Evolutionary conservation across 2,888 invertebrate genomes (phyloP).

Genomic region (Myathropa florea): DNA sequence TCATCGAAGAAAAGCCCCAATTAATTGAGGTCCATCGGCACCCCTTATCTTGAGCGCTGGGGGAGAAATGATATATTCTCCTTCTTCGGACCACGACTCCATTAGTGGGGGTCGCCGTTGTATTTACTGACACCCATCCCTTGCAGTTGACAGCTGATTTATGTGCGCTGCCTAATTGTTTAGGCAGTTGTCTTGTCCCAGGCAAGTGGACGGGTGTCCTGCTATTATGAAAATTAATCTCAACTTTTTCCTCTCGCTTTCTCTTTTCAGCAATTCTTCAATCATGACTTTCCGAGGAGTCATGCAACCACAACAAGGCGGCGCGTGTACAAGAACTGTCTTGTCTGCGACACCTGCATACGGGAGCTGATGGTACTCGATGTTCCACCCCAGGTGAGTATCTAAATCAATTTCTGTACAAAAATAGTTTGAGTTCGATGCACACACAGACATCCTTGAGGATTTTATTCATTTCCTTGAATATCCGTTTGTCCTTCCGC

Average conservation of each 20-base stretch:
- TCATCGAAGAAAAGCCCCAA: background rate
- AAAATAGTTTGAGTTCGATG: background rate
- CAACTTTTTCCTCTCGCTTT: background rate
- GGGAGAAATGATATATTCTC: conserved; percentile 10
- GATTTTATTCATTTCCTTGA: conserved; percentile 5
- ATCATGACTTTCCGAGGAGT: conserved; percentile 80
- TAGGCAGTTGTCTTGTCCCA: background rate
- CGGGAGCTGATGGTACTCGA: conserved; percentile 81
- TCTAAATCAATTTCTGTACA: background rate
- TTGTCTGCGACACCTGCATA: conserved; percentile 81
- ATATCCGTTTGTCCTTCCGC: background rate
- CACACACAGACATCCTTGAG: background rate
- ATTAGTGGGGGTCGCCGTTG: conserved; percentile 7
- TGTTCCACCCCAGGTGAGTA: conserved; percentile 81
- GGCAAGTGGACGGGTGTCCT: background rate
- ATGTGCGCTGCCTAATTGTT: conserved; percentile 30
- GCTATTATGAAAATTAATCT: background rate
- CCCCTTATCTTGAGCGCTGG: background rate
- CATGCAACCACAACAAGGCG: conserved; percentile 80
- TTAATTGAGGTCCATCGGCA: conserved; percentile 31
- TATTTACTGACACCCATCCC: background rate
- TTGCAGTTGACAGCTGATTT: conserved; percentile 32
- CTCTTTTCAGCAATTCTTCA: conserved; percentile 80
- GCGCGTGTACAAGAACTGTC: conserved; percentile 80
- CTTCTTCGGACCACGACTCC: background rate